Base-by-base conservation (phyloP, 2,888 invertebrate species). In the Nycteola revayana region DNA sequence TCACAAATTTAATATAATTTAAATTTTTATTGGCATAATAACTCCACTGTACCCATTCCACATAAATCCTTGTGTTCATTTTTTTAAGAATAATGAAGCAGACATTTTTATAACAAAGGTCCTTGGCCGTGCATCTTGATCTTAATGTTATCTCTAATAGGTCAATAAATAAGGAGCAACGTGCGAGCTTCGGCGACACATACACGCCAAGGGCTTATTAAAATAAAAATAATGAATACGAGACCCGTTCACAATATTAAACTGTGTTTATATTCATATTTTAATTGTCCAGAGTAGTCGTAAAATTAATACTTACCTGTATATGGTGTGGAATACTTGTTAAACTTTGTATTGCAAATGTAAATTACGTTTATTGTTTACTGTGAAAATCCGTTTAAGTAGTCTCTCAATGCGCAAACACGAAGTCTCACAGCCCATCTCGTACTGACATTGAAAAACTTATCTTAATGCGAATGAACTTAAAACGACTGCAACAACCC, bases 111-210 rank as follows among this genome's bases (percentile, higher is more conserved):
- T 86, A 87, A 87, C 87, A 88, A 88, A 88, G 85, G 86, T 87
- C 87, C 85, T 87, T 86, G 84, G 85, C 87, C 87, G 86, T 87
- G 86, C 86, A 85, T 87, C 86, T 84, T 77, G 88, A 87, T 87
- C 87, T 86, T 80, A 84, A 86, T 87, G 86, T 87, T 87, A 88
- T 88, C 87, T 88, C 86, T 88, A 88, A 88, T 88, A 88, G 87
- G 86, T 80, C 86, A 88, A 88, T 88, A 88, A 88, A 88, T 88
- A 86, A 87, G 68, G 65, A 74, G 72, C 80, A 82, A 85, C 87
- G 87, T 82, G 87, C 83, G 84, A 87, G 85, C 87, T 81, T 83
- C 83, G 80, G 77, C 79, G 83, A 87, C 85, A 81, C 62, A 75
- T 78, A 82, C 80, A 82, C 65, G 75, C 71, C 74, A 73, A 71